Conservation (phyloP, 2,888 invertebrate genomes). For the Brachyopa scutellaris region DNA sequence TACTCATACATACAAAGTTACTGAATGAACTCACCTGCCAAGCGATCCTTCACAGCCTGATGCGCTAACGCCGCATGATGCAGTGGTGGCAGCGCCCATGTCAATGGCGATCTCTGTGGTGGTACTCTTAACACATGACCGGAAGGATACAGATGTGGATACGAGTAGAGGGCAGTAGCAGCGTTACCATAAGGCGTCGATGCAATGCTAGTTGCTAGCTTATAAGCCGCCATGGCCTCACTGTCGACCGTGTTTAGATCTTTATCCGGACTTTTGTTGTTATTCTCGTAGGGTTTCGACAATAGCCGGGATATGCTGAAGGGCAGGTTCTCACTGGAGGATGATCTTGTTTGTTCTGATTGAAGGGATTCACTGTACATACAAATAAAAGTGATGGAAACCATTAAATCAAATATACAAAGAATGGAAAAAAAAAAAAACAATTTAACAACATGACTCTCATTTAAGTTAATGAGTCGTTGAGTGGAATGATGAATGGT, state of each 20-base stretch:
- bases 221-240: conserved; percentile 80
- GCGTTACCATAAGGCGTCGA: conserved; percentile 80
- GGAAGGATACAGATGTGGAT: conserved; percentile 82
- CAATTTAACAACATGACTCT: conserved; percentile 38
- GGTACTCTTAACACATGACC: conserved; percentile 91
- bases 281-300: conserved; percentile 88
- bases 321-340: conserved; percentile 84
- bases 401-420: conserved; percentile 25
- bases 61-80: conserved; percentile 88
- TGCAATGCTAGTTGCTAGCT: conserved; percentile 81
- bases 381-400: conserved; percentile 74
- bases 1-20: too few species aligned
- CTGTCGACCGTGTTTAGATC: conserved; percentile 79
- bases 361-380: conserved; percentile 81
- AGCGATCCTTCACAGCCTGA: conserved; percentile 91
- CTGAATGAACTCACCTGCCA: conserved; percentile 86
- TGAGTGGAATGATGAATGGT: conserved; percentile 51
- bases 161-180: conserved; percentile 80
- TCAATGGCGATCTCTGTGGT: conserved; percentile 85
- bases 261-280: conserved; percentile 80
- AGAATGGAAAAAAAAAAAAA: conserved; percentile 32
- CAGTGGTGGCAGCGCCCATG: conserved; percentile 82
- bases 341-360: conserved; percentile 82
- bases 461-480: conserved; percentile 50
- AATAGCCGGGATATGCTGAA: conserved; percentile 92